These are phyloP conservation scores for Sebastes wilsoni DNA, from an alignment of 2,797 vertebrate species.

Conservation along the genomic window DNA sequence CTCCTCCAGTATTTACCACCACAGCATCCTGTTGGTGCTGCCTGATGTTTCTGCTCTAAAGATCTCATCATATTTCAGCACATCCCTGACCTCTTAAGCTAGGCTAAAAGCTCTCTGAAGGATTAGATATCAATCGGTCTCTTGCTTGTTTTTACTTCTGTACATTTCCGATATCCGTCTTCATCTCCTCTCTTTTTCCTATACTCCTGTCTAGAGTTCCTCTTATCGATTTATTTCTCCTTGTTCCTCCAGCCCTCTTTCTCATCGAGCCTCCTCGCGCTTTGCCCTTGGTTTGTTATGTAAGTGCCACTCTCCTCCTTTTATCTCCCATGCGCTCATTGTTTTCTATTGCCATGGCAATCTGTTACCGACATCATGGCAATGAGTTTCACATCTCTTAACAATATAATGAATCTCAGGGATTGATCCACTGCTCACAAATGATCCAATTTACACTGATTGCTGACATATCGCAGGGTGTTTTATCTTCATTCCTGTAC, in stretches of 20 bases:
- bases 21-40: constrained; percentile 21
- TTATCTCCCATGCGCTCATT: constrained; percentile 46
- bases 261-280: constrained; percentile 40
- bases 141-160: constrained; percentile 51
- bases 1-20: constrained; percentile 49
- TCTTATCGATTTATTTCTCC: constrained; percentile 59
- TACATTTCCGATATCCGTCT: constrained; percentile 59
- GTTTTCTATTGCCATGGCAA: constrained; percentile 67
- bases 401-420: constrained; percentile 52
- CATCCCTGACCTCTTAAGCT: constrained; percentile 43
- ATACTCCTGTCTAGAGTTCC: constrained; percentile 48
- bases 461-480: constrained; percentile 24
- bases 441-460: constrained; percentile 52
- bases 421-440: constrained; percentile 43
- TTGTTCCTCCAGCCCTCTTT: constrained; percentile 8
- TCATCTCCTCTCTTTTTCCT: constrained; percentile 37
- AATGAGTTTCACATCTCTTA: constrained; percentile 49
- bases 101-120: constrained; percentile 58
- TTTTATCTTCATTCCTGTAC: constrained; percentile 50
- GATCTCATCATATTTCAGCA: constrained; percentile 47
- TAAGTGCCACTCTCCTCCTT: constrained; percentile 55
- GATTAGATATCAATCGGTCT: constrained; percentile 45
- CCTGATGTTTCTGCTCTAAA: constrained; percentile 26
- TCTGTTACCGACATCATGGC: constrained; percentile 40
- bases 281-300: constrained; percentile 66